Percentiles rank a stretch among this genome's conserved stretches.
phyloP scores from a whole-genome alignment of 2,888 invertebrate genomes.

The Drosophila villosipedis region DNA sequence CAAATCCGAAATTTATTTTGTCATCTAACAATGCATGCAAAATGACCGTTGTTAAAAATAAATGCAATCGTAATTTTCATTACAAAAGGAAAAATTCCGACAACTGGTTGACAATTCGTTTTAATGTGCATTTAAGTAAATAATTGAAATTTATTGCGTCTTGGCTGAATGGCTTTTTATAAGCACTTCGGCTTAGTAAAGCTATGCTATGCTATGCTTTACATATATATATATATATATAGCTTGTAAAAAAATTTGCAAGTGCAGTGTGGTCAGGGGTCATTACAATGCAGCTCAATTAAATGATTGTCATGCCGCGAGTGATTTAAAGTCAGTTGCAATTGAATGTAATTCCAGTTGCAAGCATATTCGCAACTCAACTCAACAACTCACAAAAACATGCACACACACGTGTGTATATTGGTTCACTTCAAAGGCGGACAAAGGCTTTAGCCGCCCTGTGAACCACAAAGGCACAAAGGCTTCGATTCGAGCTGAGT shows the following conservation, averaged over 20 bases:
- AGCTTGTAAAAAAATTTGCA: background rate
- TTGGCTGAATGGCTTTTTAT: conserved; percentile 29
- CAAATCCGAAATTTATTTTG: background rate
- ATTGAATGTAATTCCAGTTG: conserved; percentile 54
- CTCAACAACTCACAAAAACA: background rate
- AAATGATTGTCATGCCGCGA: conserved; percentile 61
- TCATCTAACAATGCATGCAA: background rate
- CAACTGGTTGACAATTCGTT: conserved; percentile 46
- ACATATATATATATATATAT: background rate
- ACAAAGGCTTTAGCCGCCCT: conserved; percentile 12
- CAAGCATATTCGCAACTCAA: conserved; percentile 25
- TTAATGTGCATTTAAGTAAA: conserved; percentile 69
- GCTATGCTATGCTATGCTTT: background rate
- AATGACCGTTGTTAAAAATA: background rate
- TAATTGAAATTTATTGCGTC: conserved; percentile 74
- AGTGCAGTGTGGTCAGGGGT: conserved; percentile 26
- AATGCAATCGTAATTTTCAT: background rate
- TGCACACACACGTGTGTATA: background rate
- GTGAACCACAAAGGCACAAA: conserved; percentile 26
- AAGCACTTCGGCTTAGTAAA: conserved; percentile 9
- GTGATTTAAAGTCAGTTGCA: conserved; percentile 56
- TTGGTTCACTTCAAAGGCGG: conserved; percentile 25
- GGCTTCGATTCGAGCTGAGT: conserved; percentile 17
- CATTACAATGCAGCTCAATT: conserved; percentile 61
- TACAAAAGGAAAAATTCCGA: background rate